Percentiles rank a stretch among this genome's conserved stretches.
Evolutionary conservation across 2,113 vertebrate species (phyloP).

Genomic region (Pachycephala philippinensis): DNA sequence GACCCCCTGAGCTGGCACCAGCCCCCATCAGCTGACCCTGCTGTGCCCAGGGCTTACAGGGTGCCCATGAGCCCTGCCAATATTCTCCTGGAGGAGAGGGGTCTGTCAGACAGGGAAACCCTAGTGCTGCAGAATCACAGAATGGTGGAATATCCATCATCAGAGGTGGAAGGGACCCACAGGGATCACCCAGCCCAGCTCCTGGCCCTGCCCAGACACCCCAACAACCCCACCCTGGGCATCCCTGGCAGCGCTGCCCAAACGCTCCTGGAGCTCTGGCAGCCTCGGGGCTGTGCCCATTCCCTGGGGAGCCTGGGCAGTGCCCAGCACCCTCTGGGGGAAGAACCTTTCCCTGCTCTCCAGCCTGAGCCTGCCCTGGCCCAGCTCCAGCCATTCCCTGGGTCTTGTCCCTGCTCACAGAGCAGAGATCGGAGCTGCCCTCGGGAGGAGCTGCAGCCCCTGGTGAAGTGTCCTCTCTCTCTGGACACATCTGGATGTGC

Average conservation of each 20-base stretch:
- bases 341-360: background rate
- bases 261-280: background rate
- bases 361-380: background rate
- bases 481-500: background rate
- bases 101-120: background rate
- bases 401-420: fast-evolving
- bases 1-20: background rate
- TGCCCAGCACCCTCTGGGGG: background rate
- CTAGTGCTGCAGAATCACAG: background rate
- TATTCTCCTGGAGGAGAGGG: background rate
- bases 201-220: background rate
- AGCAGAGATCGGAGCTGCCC: fast-evolving
- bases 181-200: fast-evolving
- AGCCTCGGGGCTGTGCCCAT: background rate
- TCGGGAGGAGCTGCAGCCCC: background rate
- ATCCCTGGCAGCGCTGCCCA: background rate
- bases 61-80: background rate
- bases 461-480: background rate
- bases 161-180: background rate
- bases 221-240: background rate
- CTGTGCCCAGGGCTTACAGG: background rate
- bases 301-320: background rate
- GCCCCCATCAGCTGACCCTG: background rate
- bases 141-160: background rate
- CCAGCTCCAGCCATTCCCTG: background rate